These are phyloP conservation scores for Isurus oxyrinchus DNA, from an alignment of 2,113 vertebrate genomes.

Conservation along the genomic window DNA sequence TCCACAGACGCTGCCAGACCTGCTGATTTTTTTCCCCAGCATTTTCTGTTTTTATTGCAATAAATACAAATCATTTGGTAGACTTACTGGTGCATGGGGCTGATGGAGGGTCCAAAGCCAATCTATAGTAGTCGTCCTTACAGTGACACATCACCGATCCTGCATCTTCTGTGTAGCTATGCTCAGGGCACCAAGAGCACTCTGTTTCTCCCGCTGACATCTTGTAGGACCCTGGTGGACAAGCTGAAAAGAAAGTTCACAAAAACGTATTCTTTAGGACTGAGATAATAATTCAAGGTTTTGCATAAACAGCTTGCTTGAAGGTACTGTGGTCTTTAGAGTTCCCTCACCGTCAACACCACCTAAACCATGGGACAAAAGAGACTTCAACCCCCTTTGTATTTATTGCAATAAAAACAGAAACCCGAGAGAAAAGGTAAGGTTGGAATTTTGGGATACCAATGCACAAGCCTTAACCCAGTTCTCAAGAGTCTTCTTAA, in stretches of 20 bases:
- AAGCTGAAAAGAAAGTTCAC: conserved; percentile 59
- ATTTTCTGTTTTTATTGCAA: background rate
- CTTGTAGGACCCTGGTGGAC: conserved; percentile 83
- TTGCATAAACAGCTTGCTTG: background rate
- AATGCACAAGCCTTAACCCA: background rate
- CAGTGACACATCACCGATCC: conserved; percentile 78
- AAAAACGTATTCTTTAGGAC: background rate
- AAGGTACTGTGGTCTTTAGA: background rate
- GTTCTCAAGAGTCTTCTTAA: background rate
- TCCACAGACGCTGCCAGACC: no score
- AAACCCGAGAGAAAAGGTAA: background rate
- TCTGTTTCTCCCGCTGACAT: conserved; percentile 75
- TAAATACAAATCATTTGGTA: background rate
- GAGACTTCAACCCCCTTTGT: no score
- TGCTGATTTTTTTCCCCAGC: no score
- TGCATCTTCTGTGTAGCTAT: conserved; percentile 80
- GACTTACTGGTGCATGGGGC: conserved; percentile 84
- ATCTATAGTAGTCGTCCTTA: conserved; percentile 80
- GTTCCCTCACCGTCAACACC: background rate
- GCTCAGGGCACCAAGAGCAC: conserved; percentile 81
- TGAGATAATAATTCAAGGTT: background rate
- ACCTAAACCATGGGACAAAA: background rate
- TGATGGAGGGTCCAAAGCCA: conserved; percentile 76
- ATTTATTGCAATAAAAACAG: no score
- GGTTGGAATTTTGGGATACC: background rate